A percentile compares a stretch with the other conserved stretches of the same genome.
These are phyloP conservation scores for Corapipo altera DNA, from an alignment of 2,113 vertebrate genomes.

Conservation along the genomic window DNA sequence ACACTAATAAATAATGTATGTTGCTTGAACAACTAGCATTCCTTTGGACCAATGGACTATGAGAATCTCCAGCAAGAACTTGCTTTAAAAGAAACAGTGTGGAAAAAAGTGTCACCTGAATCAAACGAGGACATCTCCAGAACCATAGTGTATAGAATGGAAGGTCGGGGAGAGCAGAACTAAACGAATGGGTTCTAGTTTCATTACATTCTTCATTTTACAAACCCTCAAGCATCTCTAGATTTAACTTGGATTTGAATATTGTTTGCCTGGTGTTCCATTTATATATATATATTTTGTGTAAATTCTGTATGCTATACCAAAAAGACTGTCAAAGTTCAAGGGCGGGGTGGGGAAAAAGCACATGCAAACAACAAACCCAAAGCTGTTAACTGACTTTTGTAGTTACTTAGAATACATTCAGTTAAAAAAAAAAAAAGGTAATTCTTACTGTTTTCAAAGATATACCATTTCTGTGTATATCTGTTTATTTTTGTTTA, in stretches of 20 bases:
- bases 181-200: conserved; percentile 72
- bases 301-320: conserved; percentile 56
- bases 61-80: conserved; percentile 98
- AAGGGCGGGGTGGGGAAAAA: not conserved
- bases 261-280: conserved; percentile 69
- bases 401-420: conserved; percentile 29
- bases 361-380: not conserved
- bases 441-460: conserved; percentile 10
- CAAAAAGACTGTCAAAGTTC: conserved; percentile 44
- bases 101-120: conserved; percentile 97
- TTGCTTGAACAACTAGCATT: conserved; percentile 93
- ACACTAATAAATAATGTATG: conserved; percentile 91
- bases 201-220: conserved; percentile 57
- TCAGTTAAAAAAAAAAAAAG: not conserved
- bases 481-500: conserved; percentile 30
- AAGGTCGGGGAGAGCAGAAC: conserved; percentile 84
- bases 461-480: not conserved
- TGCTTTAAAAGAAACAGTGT: conserved; percentile 95
- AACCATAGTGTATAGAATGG: conserved; percentile 99
- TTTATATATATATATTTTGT: conserved; percentile 64
- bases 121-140: conserved; percentile 94
- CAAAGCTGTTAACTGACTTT: conserved; percentile 43
- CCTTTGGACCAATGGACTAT: conserved; percentile 95
- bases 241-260: conserved; percentile 53
- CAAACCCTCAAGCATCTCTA: conserved; percentile 61